Base-by-base conservation (phyloP, 2,113 vertebrate genomes). In the Hippoglossus stenolepis region DNA sequence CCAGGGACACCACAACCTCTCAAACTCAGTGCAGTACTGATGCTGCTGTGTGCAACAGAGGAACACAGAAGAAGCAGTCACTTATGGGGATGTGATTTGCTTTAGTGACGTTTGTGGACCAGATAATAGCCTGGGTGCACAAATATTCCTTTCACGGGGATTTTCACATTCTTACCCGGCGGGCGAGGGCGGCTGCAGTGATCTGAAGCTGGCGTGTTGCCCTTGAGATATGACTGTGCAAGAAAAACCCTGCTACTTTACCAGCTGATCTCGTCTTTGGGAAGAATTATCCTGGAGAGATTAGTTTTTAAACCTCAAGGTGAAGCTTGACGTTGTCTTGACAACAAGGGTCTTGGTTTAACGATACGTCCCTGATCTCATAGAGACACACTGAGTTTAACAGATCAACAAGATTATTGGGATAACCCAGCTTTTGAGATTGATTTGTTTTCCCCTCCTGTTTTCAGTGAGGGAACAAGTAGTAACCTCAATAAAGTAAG, bases 1-100 rank as follows among this genome's bases (percentile, higher is more conserved):
- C 75, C 66, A 67, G 58, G 28, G 74, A 81, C 64, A 87, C 74
- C 79, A 85, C 74, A 77, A 77, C 85, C 73, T 80, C 28, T 40
- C 26, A 58, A 31, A 21, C 40, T 57, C 63, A 64, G 69, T 40
- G 66, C 69, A 31, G 31, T 1, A 60, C 59, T n/a, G 57, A 20
- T 65, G 38, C 70, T 23, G n/a, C 58, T 47, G 21, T 18, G 26
- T 26, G 49, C 20, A 35, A 43, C 18, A 31, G 31, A 31, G 17
- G 31, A 13, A 14, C 62, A 56, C 31, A 11, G 43, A 31, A 63
- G 11, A 45, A 65, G 28, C 53, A 21, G 4, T 31, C 35, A 24
- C 12, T 20, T 5, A 11, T 1, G 24, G 23, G 17, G 31, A 28
- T 65, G 23, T 66, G 35, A 45, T 26, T 21, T 7, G n/a, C 14